Base-by-base conservation (phyloP, 2,797 vertebrate genomes). In the Gambelia wislizenii region DNA sequence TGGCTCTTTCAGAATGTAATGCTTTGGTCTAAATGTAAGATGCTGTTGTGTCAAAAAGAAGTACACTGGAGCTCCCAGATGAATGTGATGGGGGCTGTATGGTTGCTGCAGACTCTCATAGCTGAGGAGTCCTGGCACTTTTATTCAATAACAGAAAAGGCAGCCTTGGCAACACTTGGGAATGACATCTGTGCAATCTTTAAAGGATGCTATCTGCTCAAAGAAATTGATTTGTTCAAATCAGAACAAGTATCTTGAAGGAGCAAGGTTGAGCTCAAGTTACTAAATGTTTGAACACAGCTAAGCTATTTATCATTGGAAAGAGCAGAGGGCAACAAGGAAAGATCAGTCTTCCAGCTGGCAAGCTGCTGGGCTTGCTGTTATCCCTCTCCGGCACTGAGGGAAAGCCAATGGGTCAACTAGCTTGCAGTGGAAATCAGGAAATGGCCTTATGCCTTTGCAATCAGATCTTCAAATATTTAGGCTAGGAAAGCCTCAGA, bases 281-380 rank as follows among this genome's bases (percentile, higher is more conserved):
- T 92, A 89, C 79, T 90, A 94, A 92, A 91, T 87, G 90, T 91
- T 69, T 92, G 70, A 89, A 92, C 47, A 92, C 67, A 92, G 33
- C 42, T 39, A 94, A 94, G 82, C 1, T n/a, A 93, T 89, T 95
- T 94, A 90, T 91, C 84, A 91, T 0, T 0, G 61, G 64, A 49
- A 92, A 91, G 44, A 91, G 36, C 56, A 89, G 88, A 92, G 89
- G 86, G 36, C 44, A 90, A 88, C 14, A 69, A 67, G 54, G 47
- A 88, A 92, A 91, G 86, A 90, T 89, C 83, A 81, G 39, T 30
- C 94, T 94, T 92, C 90, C 70, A 78, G 30, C 33, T 88, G 83
- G 75, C 92, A 93, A 72, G 49, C 72, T 67, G 30, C 44, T 88
- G 47, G 64, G 6, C 79, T 2, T 76, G 82, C 90, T 91, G 83